These are phyloP conservation scores for Chelon labrosus DNA, from an alignment of 2,797 vertebrate genomes.

Conservation along the genomic window DNA sequence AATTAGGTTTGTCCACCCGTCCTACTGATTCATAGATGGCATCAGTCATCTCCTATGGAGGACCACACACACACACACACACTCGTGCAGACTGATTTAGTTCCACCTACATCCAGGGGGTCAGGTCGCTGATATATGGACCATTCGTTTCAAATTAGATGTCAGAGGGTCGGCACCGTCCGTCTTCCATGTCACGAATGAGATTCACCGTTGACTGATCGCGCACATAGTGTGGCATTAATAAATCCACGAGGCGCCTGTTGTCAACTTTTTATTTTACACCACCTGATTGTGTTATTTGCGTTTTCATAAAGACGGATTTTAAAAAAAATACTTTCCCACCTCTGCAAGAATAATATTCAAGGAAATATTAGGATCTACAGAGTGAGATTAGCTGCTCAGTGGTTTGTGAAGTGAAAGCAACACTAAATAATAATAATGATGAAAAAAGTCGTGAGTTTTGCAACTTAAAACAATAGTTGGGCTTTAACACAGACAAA, in stretches of 20 bases:
- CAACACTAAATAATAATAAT: no score
- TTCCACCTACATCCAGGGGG: constrained; percentile 24
- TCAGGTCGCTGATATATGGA: constrained; percentile 39
- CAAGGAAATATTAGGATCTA: neutral
- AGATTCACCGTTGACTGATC: constrained; percentile 41
- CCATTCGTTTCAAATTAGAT: constrained; percentile 52
- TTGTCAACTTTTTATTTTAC: constrained; percentile 14
- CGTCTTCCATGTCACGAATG: constrained; percentile 36
- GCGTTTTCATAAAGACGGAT: neutral
- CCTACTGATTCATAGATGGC: constrained; percentile 56
- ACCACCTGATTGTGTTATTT: neutral
- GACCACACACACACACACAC: constrained; percentile 39
- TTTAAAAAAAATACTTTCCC: neutral
- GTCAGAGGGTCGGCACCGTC: constrained; percentile 35
- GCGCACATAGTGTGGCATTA: constrained; percentile 12
- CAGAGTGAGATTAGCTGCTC: neutral
- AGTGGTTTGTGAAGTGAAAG: no score
- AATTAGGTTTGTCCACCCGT: constrained; percentile 58
- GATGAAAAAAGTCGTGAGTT: no score
- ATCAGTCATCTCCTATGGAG: constrained; percentile 41
- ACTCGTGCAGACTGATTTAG: constrained; percentile 3
- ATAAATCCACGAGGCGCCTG: constrained; percentile 6
- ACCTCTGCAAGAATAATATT: neutral
- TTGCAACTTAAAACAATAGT: neutral
- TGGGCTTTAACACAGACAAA: neutral